These are phyloP conservation scores for Serilophus lunatus DNA, from an alignment of 2,113 vertebrate species.

Conservation along the genomic window DNA sequence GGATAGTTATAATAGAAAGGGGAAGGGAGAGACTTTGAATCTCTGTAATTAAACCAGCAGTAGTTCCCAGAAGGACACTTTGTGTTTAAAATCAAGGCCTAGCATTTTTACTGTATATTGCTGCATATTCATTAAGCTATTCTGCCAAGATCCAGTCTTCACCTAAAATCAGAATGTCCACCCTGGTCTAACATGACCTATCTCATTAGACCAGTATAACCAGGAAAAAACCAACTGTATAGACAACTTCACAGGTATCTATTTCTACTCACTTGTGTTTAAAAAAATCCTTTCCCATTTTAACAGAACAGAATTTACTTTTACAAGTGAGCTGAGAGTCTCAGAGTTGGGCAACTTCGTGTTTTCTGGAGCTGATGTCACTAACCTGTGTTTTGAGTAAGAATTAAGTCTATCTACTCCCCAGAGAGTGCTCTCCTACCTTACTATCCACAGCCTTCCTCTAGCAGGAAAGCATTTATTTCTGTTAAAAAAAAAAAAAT, in stretches of 20 bases:
- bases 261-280: background rate
- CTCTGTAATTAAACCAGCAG: conserved; percentile 28
- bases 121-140: background rate
- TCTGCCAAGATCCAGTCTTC: background rate
- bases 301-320: background rate
- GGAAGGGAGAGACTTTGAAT: background rate
- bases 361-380: background rate
- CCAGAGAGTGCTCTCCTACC: background rate
- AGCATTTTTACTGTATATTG: background rate
- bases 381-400: background rate
- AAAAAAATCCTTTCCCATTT: background rate
- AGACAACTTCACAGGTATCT: background rate
- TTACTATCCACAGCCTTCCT: background rate
- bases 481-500: background rate
- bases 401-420: background rate
- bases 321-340: background rate
- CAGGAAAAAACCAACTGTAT: background rate
- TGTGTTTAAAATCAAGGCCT: background rate
- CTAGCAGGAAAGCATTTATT: background rate
- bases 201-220: background rate
- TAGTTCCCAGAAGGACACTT: background rate
- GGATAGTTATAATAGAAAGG: background rate
- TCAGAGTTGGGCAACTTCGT: too few species aligned
- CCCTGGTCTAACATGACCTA: background rate
- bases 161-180: background rate